Evolutionary conservation across 2,888 invertebrate genomes (phyloP).

Genomic region (Caenorhabditis japonica): DNA sequence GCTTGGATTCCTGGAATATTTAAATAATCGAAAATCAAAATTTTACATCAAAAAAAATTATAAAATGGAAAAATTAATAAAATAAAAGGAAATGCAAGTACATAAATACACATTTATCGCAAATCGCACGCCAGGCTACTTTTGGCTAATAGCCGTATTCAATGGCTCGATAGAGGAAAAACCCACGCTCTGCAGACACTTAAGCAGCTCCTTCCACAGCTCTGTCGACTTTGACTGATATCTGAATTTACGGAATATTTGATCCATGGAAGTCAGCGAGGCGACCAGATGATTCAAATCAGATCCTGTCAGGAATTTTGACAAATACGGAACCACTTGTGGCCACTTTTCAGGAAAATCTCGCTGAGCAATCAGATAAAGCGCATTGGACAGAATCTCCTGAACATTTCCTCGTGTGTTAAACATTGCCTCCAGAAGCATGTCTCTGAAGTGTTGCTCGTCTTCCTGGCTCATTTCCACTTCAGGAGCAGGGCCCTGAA

Average conservation of each 20-base stretch:
- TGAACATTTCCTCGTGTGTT: conserved; percentile 91
- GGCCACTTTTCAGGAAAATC: conserved; percentile 99
- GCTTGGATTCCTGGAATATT: neutral
- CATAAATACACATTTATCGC: too few species aligned
- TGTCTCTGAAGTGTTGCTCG: conserved; percentile 81
- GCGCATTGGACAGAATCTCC: conserved; percentile 84
- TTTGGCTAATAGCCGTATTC: too few species aligned
- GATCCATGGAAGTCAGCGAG: conserved; percentile 93
- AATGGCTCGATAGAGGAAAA: too few species aligned
- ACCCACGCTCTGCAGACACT: conserved; percentile 58
- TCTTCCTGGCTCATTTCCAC: conserved; percentile 61
- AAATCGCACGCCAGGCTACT: too few species aligned
- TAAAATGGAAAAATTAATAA: too few species aligned
- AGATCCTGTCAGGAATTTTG: conserved; percentile 84
- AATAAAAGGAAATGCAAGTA: too few species aligned
- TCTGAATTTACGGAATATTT: conserved; percentile 89
- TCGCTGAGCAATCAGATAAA: conserved; percentile 81
- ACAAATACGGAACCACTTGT: conserved; percentile 91
- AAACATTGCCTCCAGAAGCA: conserved; percentile 87
- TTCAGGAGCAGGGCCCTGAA: conserved; percentile 62
- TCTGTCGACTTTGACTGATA: conserved; percentile 94
- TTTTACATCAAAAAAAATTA: neutral
- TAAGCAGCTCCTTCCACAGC: conserved; percentile 94
- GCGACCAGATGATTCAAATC: conserved; percentile 92
- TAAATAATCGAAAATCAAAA: neutral